Percentiles rank a stretch among this genome's conserved stretches.
phyloP scores from a whole-genome alignment of 2,888 invertebrate genomes.

The Diplolepis rosae region DNA sequence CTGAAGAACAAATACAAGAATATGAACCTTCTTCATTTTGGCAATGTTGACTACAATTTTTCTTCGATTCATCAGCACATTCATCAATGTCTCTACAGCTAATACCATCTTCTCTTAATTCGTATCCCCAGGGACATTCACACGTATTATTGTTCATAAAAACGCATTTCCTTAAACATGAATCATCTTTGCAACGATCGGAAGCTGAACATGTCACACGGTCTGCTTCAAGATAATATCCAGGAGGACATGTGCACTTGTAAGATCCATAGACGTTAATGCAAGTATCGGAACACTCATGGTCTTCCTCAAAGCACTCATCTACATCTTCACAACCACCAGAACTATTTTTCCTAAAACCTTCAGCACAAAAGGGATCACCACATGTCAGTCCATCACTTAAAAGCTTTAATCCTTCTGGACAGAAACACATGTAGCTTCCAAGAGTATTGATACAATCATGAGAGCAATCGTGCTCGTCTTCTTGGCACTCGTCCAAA shows the following conservation, averaged over 20 bases:
- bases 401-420: conserved; percentile 56
- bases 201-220: conserved; percentile 51
- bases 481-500: conserved; percentile 69
- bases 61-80: conserved; percentile 50
- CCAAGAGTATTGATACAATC: conserved; percentile 64
- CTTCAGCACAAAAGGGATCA: conserved; percentile 60
- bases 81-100: conserved; percentile 71
- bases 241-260: conserved; percentile 77
- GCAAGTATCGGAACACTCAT: conserved; percentile 77
- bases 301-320: conserved; percentile 65
- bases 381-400: conserved; percentile 71
- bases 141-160: conserved; percentile 60
- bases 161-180: conserved; percentile 67
- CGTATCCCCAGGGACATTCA: conserved; percentile 74
- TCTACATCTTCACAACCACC: conserved; percentile 68
- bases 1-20: conserved; percentile 72
- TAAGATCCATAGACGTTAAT: conserved; percentile 76
- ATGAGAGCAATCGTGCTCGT: conserved; percentile 73
- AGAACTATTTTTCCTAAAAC: conserved; percentile 58
- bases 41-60: conserved; percentile 65
- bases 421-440: conserved; percentile 69
- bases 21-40: conserved; percentile 67
- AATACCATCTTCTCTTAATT: conserved; percentile 67
- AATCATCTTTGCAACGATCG: conserved; percentile 51
- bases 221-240: conserved; percentile 74